A percentile compares a stretch with the other conserved stretches of the same genome.
Evolutionary conservation across 2,797 vertebrate species (phyloP).

Genomic region (Sebastes flavidus): DNA sequence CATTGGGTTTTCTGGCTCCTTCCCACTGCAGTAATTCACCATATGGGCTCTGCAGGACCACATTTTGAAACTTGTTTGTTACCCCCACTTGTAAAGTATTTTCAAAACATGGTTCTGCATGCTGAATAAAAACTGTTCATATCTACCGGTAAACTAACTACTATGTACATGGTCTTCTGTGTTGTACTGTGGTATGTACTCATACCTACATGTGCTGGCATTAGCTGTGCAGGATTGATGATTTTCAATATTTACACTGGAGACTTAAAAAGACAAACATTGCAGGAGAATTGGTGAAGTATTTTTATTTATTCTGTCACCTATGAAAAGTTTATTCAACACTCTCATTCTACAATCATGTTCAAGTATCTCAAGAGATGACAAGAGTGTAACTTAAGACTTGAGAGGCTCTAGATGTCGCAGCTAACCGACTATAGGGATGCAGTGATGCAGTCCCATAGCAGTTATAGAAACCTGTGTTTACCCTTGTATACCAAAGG

Average conservation of each 20-base stretch:
- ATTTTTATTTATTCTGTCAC: not conserved
- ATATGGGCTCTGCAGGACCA: not conserved
- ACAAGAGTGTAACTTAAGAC: not conserved
- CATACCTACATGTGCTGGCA: not conserved
- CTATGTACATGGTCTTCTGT: not conserved
- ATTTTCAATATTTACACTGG: not conserved
- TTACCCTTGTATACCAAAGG: not conserved
- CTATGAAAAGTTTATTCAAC: not conserved
- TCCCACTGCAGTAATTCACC: not conserved
- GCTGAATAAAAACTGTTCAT: not conserved
- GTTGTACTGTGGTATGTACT: not conserved
- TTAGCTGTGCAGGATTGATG: not conserved
- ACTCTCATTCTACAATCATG: not conserved
- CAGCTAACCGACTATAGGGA: not conserved
- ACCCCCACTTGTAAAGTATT: not conserved
- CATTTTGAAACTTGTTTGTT: not conserved
- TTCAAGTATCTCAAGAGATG: not conserved
- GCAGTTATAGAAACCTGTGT: not conserved
- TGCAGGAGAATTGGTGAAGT: not conserved
- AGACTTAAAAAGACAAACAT: not conserved
- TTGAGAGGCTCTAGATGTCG: not conserved
- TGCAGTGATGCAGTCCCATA: not conserved
- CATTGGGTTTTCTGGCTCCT: not conserved
- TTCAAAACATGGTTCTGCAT: not conserved
- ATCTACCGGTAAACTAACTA: not conserved